Conservation (phyloP, 1,140 invertebrate species). For the Bombus soroeensis region DNA sequence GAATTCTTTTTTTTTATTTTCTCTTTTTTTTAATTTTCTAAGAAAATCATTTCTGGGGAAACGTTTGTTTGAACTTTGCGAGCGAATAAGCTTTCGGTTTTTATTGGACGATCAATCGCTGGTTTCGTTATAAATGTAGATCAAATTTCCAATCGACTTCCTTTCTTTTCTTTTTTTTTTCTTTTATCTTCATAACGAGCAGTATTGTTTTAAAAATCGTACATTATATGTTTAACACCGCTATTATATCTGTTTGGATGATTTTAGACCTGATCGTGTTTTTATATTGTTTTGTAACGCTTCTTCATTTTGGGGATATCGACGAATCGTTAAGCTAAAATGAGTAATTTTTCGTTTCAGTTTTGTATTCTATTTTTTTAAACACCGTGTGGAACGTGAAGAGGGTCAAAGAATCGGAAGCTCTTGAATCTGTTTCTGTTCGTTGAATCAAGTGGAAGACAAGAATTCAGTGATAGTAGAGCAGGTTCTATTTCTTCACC, state of each 20-base stretch:
- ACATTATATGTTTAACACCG: background rate
- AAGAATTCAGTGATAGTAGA: no score
- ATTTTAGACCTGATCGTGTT: no score
- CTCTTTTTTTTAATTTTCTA: background rate
- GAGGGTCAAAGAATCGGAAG: no score
- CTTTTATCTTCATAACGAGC: background rate
- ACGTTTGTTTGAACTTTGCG: slow-evolving; percentile 8
- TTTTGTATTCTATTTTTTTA: no score
- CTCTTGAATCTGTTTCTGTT: no score
- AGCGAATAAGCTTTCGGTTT: background rate
- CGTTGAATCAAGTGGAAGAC: no score
- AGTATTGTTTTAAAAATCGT: background rate
- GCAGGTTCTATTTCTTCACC: no score
- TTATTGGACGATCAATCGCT: background rate
- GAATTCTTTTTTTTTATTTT: background rate
- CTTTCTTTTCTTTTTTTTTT: background rate
- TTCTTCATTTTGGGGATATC: no score
- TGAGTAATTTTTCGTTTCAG: no score
- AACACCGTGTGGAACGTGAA: no score
- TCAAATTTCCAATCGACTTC: background rate
- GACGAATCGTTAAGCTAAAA: no score
- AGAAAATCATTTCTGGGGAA: background rate
- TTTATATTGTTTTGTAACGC: no score
- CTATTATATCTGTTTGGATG: background rate
- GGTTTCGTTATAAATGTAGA: background rate